phyloP scores from a whole-genome alignment of 2,113 vertebrate species.

The Rhynchopsitta pachyrhyncha region DNA sequence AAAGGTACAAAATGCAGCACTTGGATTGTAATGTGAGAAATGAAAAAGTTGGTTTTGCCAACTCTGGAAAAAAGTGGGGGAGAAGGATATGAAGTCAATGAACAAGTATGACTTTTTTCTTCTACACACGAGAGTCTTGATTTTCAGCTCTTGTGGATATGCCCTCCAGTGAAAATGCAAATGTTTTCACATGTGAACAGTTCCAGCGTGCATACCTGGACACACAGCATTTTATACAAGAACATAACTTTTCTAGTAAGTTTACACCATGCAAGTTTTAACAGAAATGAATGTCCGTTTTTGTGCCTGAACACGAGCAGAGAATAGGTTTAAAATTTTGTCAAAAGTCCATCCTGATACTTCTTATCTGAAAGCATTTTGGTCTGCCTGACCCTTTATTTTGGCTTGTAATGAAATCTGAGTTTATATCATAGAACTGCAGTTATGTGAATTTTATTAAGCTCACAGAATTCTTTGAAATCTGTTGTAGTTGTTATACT shows the following conservation, averaged over 20 bases:
- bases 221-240: not conserved
- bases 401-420: not conserved
- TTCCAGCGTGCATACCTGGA: not conserved
- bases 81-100: not conserved
- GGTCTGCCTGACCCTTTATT: not conserved
- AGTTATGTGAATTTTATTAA: not conserved
- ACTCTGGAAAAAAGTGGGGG: not conserved
- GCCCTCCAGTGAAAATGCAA: not conserved
- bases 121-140: not conserved
- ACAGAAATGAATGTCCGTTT: not conserved
- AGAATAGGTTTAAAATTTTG: not conserved
- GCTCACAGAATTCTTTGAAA: not conserved
- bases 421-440: not conserved
- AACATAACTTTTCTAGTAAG: not conserved
- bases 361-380: not conserved
- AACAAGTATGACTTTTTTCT: not conserved
- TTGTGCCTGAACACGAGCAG: not conserved
- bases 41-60: not conserved
- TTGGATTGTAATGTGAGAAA: not conserved
- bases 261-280: not conserved
- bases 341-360: not conserved
- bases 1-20: not conserved
- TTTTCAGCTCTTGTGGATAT: not conserved
- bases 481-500: not conserved
- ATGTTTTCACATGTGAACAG: not conserved